Conservation (phyloP, 92 coral and sea anemone species). For the Montipora capitata region DNA sequence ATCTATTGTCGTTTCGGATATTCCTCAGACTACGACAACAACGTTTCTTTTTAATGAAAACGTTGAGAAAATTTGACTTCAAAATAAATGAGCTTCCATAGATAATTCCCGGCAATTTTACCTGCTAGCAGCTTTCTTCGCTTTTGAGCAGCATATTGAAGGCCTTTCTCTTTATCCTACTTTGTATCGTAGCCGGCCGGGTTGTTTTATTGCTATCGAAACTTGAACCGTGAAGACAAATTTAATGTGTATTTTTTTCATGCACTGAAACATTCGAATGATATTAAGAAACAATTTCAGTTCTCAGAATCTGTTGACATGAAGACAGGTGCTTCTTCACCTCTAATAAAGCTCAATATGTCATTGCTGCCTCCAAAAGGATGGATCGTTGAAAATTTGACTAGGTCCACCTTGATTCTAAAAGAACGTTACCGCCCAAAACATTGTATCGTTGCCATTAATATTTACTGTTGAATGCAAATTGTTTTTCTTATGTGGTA, state of each 20-base stretch:
- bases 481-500: too few relatives aligned
- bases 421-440: too few relatives aligned
- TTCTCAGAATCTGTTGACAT: background rate
- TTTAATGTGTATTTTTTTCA: background rate
- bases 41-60: constrained; percentile 15
- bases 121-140: too few relatives aligned
- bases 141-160: too few relatives aligned
- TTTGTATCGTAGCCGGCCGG: background rate
- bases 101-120: background rate
- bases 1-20: background rate
- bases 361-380: background rate
- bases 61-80: constrained; percentile 23
- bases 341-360: background rate
- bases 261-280: background rate
- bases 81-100: background rate
- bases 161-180: background rate
- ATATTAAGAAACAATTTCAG: constrained; percentile 19
- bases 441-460: too few relatives aligned
- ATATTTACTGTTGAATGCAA: too few relatives aligned
- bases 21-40: background rate
- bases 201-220: background rate
- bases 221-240: background rate
- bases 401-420: background rate
- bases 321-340: constrained; percentile 23
- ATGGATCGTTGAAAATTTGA: background rate